These are phyloP conservation scores for Xiphorhynchus erythropygius DNA, from an alignment of 2,797 vertebrate species.

Conservation along the genomic window DNA sequence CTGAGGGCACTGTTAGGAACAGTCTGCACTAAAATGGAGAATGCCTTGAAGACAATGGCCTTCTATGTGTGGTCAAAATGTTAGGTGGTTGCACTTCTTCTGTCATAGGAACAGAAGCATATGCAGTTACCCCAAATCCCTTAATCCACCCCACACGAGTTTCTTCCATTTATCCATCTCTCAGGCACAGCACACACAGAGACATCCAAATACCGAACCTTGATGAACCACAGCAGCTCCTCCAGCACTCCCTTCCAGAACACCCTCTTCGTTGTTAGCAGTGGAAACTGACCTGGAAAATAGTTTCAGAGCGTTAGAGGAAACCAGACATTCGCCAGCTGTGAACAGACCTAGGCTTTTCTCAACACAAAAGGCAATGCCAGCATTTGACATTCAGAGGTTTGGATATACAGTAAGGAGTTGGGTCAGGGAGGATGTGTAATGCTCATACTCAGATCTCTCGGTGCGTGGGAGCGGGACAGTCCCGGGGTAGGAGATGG, in stretches of 20 bases:
- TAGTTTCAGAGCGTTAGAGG: background rate
- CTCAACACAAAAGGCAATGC: accelerated
- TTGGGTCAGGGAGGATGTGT: background rate
- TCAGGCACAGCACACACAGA: background rate
- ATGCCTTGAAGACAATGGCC: background rate
- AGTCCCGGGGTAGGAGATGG: background rate
- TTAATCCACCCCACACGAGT: background rate
- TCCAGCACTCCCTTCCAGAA: constrained; percentile 97
- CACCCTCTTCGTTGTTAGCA: constrained; percentile 93
- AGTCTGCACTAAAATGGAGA: background rate
- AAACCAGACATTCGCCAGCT: background rate
- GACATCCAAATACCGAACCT: constrained; percentile 73
- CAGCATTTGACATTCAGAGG: background rate
- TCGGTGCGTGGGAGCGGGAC: accelerated
- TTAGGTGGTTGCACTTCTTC: background rate
- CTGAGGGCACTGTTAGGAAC: background rate
- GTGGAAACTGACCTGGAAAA: constrained; percentile 89
- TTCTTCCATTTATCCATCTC: accelerated
- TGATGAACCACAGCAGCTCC: constrained; percentile 97
- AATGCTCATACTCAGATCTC: background rate
- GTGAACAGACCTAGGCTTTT: background rate
- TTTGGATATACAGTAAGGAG: accelerated
- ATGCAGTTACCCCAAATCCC: background rate
- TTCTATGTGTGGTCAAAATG: background rate
- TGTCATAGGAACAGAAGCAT: accelerated